Percentiles rank a stretch among this genome's conserved stretches.
Conservation (phyloP, 2,113 vertebrate species). For the Fukomys damarensis region DNA sequence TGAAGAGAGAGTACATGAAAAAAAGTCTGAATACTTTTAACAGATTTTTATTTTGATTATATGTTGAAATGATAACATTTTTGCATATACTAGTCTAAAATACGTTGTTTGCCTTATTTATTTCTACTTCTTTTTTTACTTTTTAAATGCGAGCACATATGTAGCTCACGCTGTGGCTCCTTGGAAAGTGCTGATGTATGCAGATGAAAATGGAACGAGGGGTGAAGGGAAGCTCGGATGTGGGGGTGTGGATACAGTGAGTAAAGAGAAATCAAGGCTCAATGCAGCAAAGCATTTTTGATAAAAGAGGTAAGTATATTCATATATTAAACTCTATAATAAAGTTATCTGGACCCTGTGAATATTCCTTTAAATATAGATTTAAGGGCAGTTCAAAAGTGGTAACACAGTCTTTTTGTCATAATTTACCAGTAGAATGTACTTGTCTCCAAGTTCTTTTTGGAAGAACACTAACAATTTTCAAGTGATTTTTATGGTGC, state of each 20-base stretch:
- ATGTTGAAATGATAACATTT: conserved; percentile 12
- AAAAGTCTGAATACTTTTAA: background rate
- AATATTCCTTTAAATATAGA: background rate
- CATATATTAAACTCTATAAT: background rate
- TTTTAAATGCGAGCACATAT: background rate
- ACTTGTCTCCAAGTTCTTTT: background rate
- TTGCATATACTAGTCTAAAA: background rate
- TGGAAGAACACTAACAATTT: background rate
- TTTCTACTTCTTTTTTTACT: background rate
- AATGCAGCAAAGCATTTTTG: background rate
- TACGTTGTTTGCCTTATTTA: background rate
- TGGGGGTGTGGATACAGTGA: background rate
- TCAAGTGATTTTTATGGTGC: background rate
- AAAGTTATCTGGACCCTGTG: background rate
- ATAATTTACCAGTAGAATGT: background rate
- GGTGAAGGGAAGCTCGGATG: background rate
- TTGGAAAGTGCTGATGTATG: background rate
- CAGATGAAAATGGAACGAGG: background rate
- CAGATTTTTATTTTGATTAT: background rate
- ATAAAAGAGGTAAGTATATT: background rate
- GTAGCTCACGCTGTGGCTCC: background rate
- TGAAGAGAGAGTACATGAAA: background rate
- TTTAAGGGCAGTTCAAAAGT: background rate
- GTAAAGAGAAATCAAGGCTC: background rate
- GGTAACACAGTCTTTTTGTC: background rate